Conservation (phyloP, 2,888 invertebrate species). For the Tineola bisselliella region DNA sequence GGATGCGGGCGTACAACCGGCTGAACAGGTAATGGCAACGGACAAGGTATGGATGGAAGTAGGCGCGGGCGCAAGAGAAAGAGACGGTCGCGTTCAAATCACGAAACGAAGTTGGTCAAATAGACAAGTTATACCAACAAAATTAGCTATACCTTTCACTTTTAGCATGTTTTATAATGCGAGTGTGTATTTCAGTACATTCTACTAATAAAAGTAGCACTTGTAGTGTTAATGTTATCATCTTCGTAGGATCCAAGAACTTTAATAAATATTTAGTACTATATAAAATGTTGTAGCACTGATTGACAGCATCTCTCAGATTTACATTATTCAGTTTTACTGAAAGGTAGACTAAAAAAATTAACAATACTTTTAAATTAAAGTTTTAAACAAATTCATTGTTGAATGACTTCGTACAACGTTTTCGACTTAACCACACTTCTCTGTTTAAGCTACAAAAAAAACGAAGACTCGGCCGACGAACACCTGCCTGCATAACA, state of each 20-base stretch:
- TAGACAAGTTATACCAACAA: background rate
- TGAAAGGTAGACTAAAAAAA: background rate
- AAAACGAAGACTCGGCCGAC: background rate
- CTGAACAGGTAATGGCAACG: conserved; percentile 32
- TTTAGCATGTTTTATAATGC: background rate
- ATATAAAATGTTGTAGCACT: too few species aligned
- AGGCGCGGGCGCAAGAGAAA: conserved; percentile 15
- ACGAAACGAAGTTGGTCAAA: background rate
- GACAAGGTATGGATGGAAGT: conserved; percentile 7
- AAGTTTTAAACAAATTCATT: conserved; percentile 4
- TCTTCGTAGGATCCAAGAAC: too few species aligned
- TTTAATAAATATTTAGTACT: too few species aligned
- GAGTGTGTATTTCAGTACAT: background rate
- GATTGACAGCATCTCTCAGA: too few species aligned
- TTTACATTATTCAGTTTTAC: background rate
- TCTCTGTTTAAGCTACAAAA: background rate
- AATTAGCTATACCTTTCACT: conserved; percentile 1
- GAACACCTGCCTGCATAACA: conserved; percentile 14
- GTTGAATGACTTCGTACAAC: conserved; percentile 1
- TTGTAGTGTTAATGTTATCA: too few species aligned
- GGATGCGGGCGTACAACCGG: conserved; percentile 30
- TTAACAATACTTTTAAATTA: background rate
- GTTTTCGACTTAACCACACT: conserved; percentile 9
- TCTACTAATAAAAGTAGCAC: too few species aligned
- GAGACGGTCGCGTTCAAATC: background rate